Evolutionary conservation across 2,113 vertebrate species (phyloP), one percentile per base, ranked within the genome.

Genomic region (Capricornis sumatraensis): DNA sequence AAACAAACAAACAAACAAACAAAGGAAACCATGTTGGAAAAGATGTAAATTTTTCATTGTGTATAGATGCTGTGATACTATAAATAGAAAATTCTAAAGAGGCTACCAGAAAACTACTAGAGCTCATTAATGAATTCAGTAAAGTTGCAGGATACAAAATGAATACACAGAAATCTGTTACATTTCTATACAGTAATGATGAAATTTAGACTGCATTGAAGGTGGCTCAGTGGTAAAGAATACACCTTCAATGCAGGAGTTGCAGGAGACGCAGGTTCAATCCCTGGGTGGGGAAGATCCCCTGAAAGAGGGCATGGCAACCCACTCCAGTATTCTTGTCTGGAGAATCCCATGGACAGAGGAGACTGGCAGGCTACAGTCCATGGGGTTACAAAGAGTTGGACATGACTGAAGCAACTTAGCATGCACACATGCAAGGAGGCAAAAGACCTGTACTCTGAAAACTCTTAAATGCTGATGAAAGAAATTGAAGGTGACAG

Each of bases 191-290:
- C 1, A 19, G 15, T 30, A 19, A 50, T 8, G 33, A 79, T 79
- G 15, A 50, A 50, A 79, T 47, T 79, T 50, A 50, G 28, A 58
- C 57, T 5, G 25, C 57, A 28, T 5, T 13, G 57, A 58, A 58
- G 25, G 25, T 71, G n/a, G 19, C n/a, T 71, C 9, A 71, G 4
- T 23, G 62, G 10, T 71, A 36, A 71, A 71, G n/a, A 71, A 23
- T 71, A 71, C 64, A 23, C 19, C n/a, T 71, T 21, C 64, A 36
- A 6, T 71, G 64, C 19, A 71, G n/a, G n/a, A 71, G 17, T 6
- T 36, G 64, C 4, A 36, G 2, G 64, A 36, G 64, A 71, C 0
- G 0, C 64, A 36, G 17, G 19, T 71, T 71, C n/a, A 10, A 12
- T 71, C n/a, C 19, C 17, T 71, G n/a, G 64, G 9, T 71, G n/a